phyloP scores from a whole-genome alignment of 2,113 vertebrate species.

The Lophotis ruficrista region DNA sequence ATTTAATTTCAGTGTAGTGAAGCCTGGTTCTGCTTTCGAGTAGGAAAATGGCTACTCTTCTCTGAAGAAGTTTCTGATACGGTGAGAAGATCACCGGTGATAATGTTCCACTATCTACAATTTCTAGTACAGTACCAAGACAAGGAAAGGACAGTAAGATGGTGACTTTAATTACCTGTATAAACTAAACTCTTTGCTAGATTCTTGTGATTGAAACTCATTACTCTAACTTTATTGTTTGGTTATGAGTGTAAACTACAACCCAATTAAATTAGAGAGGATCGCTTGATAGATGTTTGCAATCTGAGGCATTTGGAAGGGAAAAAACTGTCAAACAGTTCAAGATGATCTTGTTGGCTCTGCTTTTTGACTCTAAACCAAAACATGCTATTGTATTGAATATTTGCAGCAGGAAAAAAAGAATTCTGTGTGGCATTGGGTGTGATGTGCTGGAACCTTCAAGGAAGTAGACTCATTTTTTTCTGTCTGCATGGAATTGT shows the following conservation, averaged over 20 bases:
- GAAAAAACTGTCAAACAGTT: neutral
- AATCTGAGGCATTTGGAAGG: slow-evolving; percentile 12
- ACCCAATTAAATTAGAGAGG: slow-evolving; percentile 65
- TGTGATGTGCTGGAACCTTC: neutral
- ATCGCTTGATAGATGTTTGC: slow-evolving; percentile 15
- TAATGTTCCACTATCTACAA: neutral
- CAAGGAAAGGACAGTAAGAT: slow-evolving; percentile 58
- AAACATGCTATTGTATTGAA: neutral
- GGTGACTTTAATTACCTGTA: slow-evolving; percentile 71
- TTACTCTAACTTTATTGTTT: slow-evolving; percentile 73
- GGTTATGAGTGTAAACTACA: slow-evolving; percentile 69
- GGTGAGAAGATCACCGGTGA: neutral
- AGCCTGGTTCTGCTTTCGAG: slow-evolving; percentile 1
- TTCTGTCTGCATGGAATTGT: neutral
- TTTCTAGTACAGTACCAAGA: slow-evolving; percentile 42
- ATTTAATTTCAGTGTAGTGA: neutral
- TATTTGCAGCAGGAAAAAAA: neutral
- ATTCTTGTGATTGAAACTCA: slow-evolving; percentile 68
- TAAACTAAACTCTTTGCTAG: slow-evolving; percentile 70
- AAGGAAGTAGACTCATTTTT: neutral
- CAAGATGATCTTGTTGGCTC: neutral
- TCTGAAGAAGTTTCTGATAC: neutral
- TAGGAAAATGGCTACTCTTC: neutral
- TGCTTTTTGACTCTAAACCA: neutral
- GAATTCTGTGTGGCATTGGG: neutral